Base-by-base conservation (phyloP, 1,140 invertebrate genomes). In the Sipha flava region DNA sequence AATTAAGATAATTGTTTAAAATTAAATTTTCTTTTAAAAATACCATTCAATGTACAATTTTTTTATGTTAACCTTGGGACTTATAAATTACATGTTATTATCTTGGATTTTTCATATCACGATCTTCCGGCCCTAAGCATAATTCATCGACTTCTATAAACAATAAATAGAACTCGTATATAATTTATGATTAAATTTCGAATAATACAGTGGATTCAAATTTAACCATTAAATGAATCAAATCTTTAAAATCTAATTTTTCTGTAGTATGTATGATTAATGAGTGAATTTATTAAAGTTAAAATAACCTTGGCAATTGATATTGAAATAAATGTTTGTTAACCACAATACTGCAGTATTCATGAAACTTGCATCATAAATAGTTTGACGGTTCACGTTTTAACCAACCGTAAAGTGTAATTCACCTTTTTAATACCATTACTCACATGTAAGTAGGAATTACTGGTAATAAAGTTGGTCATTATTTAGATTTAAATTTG, bases 261-360 rank as follows among this genome's bases (percentile, higher is more conserved):
- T n/a, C n/a, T n/a, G n/a, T n/a, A n/a, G n/a, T 31, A 12, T 14
- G n/a, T 26, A 45, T 68, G 14, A 68, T 16, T 26, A 45, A 68
- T 23, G 37, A 14, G 40, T 29, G 14, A 29, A 68, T 26, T 68
- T 26, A 43, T 68, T 68, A 7, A 77, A 59, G 21, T 57, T 7
- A 6, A 37, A 21, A 57, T 6, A 34, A 29, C 49, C 49, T 57
- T 77, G 73, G 40, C 21, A 3, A 18, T 77, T 77, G 70, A 54
- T 72, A 72, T 72, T 72, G 68, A 73, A 54, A 73, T 73, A 5
- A 16, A 18, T 73, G 52, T 73, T 54, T 54, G 5, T 73, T 34
- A 73, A 23, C 70, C 43, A 29, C 68, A 72, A 72, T 16, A n/a
- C n/a, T n/a, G n/a, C n/a, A n/a, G n/a, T n/a, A n/a, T n/a, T n/a